Evolutionary conservation across 2,888 invertebrate species (phyloP).

Genomic region (Abscondita cerata): DNA sequence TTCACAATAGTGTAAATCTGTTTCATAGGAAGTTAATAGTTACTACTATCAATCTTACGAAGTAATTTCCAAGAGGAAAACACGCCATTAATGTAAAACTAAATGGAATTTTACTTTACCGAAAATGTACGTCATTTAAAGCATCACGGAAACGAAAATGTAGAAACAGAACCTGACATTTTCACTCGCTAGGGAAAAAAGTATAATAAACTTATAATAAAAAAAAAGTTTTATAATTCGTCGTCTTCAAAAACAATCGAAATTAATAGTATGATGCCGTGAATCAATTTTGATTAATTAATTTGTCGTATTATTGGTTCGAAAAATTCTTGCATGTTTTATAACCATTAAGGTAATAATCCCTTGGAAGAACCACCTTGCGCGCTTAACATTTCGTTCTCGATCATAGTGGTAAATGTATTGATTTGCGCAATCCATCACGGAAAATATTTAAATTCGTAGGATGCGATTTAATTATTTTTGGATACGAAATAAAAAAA

Average conservation of each 20-base stretch:
- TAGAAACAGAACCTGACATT: constrained; percentile 16
- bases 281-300: neutral
- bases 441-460: no score
- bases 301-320: neutral
- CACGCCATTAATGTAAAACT: constrained; percentile 17
- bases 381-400: no score
- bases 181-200: constrained; percentile 2
- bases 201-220: neutral
- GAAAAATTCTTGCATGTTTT: constrained; percentile 10
- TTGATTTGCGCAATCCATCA: no score
- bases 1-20: constrained; percentile 16
- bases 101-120: constrained; percentile 20
- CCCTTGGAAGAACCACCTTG: neutral
- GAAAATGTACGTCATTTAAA: constrained; percentile 18
- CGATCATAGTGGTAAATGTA: no score
- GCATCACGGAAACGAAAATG: constrained; percentile 15
- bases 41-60: constrained; percentile 16
- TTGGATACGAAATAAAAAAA: no score
- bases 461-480: no score
- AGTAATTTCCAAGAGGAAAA: constrained; percentile 12
- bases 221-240: neutral
- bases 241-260: constrained; percentile 1
- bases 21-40: constrained; percentile 14
- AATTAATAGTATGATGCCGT: neutral
- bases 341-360: neutral